These are phyloP conservation scores for Cheilosia scutellata DNA, from an alignment of 2,888 invertebrate species.

Conservation along the genomic window DNA sequence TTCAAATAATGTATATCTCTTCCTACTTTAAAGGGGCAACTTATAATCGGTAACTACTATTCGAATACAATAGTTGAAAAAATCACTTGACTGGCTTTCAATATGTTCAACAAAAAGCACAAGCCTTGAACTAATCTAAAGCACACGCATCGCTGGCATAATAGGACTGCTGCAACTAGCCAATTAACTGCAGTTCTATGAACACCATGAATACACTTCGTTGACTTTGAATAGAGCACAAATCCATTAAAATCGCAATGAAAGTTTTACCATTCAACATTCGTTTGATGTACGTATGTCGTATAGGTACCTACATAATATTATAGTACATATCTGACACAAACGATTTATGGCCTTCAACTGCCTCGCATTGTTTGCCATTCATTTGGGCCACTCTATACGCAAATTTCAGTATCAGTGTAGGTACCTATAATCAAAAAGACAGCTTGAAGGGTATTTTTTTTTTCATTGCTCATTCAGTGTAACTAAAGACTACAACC, in stretches of 20 bases:
- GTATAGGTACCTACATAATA: too few relatives aligned
- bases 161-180: constrained; percentile 15
- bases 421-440: not conserved
- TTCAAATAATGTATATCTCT: not conserved
- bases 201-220: constrained; percentile 8
- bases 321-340: constrained; percentile 22
- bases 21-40: too few relatives aligned
- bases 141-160: constrained; percentile 3
- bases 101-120: constrained; percentile 21
- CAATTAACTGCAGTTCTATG: constrained; percentile 37
- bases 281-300: constrained; percentile 6
- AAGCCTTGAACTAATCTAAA: constrained; percentile 26
- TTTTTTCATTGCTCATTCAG: constrained; percentile 5
- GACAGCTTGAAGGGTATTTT: not conserved
- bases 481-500: not conserved
- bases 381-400: constrained; percentile 21
- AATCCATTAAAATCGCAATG: constrained; percentile 10
- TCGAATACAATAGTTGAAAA: too few relatives aligned
- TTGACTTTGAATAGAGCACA: constrained; percentile 10
- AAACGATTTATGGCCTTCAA: constrained; percentile 48
- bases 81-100: constrained; percentile 1
- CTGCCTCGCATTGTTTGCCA: constrained; percentile 10
- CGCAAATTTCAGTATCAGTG: constrained; percentile 9
- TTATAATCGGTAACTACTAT: too few relatives aligned
- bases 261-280: constrained; percentile 9